These are phyloP conservation scores for Zygaena filipendulae DNA, from an alignment of 2,888 invertebrate species.

Conservation along the genomic window DNA sequence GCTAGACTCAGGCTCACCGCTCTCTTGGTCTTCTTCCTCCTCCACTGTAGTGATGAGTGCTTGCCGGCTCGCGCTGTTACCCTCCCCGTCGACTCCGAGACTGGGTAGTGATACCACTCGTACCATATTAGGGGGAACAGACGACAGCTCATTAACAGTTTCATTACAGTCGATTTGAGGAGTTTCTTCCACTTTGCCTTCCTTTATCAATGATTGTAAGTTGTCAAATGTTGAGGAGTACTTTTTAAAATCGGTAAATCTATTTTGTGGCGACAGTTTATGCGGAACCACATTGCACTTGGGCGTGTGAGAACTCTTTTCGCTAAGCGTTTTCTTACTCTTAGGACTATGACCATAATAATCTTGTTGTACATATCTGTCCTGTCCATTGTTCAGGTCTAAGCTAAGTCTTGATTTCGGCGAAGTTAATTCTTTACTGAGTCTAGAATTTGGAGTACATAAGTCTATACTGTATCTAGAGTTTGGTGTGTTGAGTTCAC, in stretches of 20 bases:
- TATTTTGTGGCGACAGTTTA: slow-evolving; percentile 65
- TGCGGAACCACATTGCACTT: slow-evolving; percentile 41
- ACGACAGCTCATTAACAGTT: slow-evolving; percentile 71
- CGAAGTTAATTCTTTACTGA: slow-evolving; percentile 67
- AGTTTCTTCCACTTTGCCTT: slow-evolving; percentile 72
- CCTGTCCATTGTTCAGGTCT: slow-evolving; percentile 68
- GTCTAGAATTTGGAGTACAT: slow-evolving; percentile 70
- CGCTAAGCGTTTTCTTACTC: slow-evolving; percentile 46
- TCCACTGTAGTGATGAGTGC: slow-evolving; percentile 77
- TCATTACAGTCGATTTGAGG: slow-evolving; percentile 62
- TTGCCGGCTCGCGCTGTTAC: slow-evolving; percentile 62
- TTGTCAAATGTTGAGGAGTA: slow-evolving; percentile 83
- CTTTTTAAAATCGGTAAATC: slow-evolving; percentile 73
- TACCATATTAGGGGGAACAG: slow-evolving; percentile 72
- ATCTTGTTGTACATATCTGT: slow-evolving; percentile 52
- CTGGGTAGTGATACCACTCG: slow-evolving; percentile 76
- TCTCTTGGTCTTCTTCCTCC: slow-evolving; percentile 76
- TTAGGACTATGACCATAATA: slow-evolving; percentile 60
- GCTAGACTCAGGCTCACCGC: slow-evolving; percentile 69
- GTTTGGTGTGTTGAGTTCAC: slow-evolving; percentile 70
- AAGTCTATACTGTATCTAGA: slow-evolving; percentile 77
- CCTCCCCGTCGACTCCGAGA: slow-evolving; percentile 66
- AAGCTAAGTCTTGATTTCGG: slow-evolving; percentile 71
- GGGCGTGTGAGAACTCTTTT: slow-evolving; percentile 33
- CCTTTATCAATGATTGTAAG: slow-evolving; percentile 77